phyloP scores from a whole-genome alignment of 92 coral and sea anemone species.

The Epizoanthus fatuus region DNA sequence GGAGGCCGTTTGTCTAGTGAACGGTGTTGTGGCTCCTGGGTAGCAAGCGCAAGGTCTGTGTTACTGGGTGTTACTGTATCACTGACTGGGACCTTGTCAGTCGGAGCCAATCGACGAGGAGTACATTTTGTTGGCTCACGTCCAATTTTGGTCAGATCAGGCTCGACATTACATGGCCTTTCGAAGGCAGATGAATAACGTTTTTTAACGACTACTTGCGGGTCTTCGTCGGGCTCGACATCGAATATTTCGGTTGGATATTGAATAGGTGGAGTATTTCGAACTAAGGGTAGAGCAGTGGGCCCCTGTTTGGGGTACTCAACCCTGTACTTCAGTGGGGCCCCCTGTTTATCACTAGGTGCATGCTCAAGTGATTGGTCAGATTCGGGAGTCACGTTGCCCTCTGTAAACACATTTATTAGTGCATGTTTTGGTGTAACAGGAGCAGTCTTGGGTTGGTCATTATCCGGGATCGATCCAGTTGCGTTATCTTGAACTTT shows the following conservation, averaged over 20 bases:
- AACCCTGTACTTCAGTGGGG: constrained; percentile 9
- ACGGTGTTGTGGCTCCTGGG: background rate
- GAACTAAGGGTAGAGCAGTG: constrained; percentile 17
- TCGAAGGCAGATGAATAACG: background rate
- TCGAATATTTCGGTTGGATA: constrained; percentile 36
- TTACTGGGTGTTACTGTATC: background rate
- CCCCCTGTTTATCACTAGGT: constrained; percentile 6
- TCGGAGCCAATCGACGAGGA: background rate
- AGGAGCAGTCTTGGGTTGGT: background rate
- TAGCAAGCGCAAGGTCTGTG: background rate
- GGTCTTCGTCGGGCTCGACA: constrained; percentile 36
- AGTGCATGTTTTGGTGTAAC: constrained; percentile 9
- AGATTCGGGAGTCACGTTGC: background rate
- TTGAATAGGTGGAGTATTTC: constrained; percentile 13
- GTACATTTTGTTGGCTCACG: background rate
- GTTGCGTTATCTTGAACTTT: no score
- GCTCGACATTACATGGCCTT: constrained; percentile 11
- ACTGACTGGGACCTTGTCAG: background rate
- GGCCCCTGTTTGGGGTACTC: constrained; percentile 46
- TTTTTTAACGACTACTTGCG: constrained; percentile 24
- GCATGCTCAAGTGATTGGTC: background rate
- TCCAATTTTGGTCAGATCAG: background rate
- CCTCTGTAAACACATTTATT: background rate
- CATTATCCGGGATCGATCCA: background rate
- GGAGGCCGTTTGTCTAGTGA: background rate